A percentile compares a stretch with the other conserved stretches of the same genome.
phyloP scores from a whole-genome alignment of 2,888 invertebrate species.

The Crocallis elinguaria region DNA sequence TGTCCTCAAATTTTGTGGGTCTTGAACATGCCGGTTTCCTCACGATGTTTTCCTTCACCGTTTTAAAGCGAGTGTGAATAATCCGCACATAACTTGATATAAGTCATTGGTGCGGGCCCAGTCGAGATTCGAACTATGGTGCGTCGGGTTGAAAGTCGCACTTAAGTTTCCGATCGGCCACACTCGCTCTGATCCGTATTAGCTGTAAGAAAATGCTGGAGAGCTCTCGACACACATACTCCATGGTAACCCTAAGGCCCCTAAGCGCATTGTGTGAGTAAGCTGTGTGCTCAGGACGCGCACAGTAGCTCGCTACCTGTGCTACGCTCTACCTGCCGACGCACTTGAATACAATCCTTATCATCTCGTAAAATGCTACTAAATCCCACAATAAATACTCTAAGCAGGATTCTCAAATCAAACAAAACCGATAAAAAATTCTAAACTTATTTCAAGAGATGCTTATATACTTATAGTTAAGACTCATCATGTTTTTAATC shows the following conservation, averaged over 20 bases:
- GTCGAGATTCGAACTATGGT: too few species aligned
- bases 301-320: slow-evolving; percentile 81
- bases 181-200: too few species aligned
- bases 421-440: slow-evolving; percentile 64
- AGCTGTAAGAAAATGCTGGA: not conserved
- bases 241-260: slow-evolving; percentile 24
- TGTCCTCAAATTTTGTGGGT: too few species aligned
- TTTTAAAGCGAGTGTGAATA: too few species aligned
- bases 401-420: slow-evolving; percentile 63
- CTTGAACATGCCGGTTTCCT: too few species aligned
- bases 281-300: slow-evolving; percentile 76
- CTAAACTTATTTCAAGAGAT: slow-evolving; percentile 27
- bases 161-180: too few species aligned
- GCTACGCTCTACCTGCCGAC: slow-evolving; percentile 72
- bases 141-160: too few species aligned
- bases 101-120: too few species aligned
- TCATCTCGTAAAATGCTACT: slow-evolving; percentile 72
- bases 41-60: too few species aligned
- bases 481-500: slow-evolving; percentile 55
- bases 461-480: slow-evolving; percentile 31
- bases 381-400: slow-evolving; percentile 67
- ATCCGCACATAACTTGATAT: too few species aligned
- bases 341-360: slow-evolving; percentile 65
- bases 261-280: slow-evolving; percentile 54
- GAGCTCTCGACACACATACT: not conserved